Evolutionary conservation across 1,140 invertebrate genomes (phyloP).

Genomic region (Halyomorpha halys): DNA sequence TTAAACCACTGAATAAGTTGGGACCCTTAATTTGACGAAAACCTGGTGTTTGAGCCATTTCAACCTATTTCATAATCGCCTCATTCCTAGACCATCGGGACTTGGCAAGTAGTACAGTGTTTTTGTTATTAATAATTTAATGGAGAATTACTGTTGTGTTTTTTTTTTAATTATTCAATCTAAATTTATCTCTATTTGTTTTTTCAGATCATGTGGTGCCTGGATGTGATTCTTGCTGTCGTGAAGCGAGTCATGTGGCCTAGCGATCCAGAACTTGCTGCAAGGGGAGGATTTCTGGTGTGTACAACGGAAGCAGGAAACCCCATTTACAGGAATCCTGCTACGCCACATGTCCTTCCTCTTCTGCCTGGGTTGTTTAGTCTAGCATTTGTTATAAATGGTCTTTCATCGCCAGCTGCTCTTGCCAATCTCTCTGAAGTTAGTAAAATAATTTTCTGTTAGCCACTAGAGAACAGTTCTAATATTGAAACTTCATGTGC

Average conservation of each 20-base stretch:
- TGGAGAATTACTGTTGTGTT: too few species aligned
- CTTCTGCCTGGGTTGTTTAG: constrained; percentile 64
- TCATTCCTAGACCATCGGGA: too few species aligned
- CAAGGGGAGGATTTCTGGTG: constrained; percentile 68
- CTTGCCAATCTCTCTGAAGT: constrained; percentile 48
- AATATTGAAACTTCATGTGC: too few species aligned
- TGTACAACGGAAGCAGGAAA: constrained; percentile 62
- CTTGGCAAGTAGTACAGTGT: too few species aligned
- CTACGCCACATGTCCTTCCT: constrained; percentile 66
- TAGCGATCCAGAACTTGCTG: constrained; percentile 64
- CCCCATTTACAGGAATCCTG: constrained; percentile 72
- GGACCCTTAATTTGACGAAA: too few species aligned
- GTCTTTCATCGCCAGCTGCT: constrained; percentile 60
- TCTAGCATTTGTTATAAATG: constrained; percentile 64
- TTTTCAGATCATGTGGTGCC: constrained; percentile 50
- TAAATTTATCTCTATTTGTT: neutral
- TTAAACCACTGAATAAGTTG: too few species aligned
- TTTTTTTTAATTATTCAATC: too few species aligned
- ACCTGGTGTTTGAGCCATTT: too few species aligned
- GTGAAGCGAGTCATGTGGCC: constrained; percentile 77
- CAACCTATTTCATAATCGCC: too few species aligned
- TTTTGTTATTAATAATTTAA: too few species aligned
- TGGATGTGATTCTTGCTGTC: constrained; percentile 66
- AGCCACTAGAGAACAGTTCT: too few species aligned
- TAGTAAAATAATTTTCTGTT: constrained; percentile 22